Percentiles rank a stretch among this genome's conserved stretches.
Evolutionary conservation across 2,797 vertebrate genomes (phyloP).

Genomic region (Parauchenoglanis punctatus): DNA sequence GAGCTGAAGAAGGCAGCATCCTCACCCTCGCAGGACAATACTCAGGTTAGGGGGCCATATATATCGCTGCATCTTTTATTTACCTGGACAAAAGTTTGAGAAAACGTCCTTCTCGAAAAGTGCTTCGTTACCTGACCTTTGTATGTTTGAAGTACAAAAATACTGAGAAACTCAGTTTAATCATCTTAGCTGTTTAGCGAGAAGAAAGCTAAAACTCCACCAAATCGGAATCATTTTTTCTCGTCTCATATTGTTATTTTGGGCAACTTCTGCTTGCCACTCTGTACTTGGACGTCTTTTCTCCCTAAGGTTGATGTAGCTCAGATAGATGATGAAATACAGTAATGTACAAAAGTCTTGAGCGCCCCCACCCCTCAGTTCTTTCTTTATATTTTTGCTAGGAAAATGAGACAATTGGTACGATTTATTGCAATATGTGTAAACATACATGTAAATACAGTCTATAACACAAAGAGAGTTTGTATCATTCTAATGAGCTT

Average conservation of each 20-base stretch:
- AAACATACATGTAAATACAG: too few relatives aligned
- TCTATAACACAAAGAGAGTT: too few relatives aligned
- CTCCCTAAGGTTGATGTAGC: neutral
- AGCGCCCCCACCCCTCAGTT: too few relatives aligned
- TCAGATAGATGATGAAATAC: neutral
- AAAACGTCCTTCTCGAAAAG: neutral
- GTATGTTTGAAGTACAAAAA: neutral
- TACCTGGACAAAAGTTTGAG: neutral
- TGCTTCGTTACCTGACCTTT: neutral
- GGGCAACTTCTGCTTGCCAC: neutral
- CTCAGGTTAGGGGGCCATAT: conserved; percentile 73
- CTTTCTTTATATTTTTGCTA: too few relatives aligned
- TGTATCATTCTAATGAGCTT: too few relatives aligned
- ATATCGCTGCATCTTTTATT: neutral
- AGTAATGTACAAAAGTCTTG: too few relatives aligned
- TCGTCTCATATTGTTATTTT: too few relatives aligned
- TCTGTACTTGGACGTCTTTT: neutral
- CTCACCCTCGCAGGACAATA: conserved; percentile 93
- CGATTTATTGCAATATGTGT: too few relatives aligned
- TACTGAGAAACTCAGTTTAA: neutral
- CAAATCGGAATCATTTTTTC: neutral
- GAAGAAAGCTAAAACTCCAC: neutral
- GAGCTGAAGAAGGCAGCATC: conserved; percentile 92
- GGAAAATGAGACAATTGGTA: too few relatives aligned
- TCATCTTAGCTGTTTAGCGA: neutral